Conservation (phyloP, 2,888 invertebrate genomes). For the Pseudeuparius sepicola region DNA sequence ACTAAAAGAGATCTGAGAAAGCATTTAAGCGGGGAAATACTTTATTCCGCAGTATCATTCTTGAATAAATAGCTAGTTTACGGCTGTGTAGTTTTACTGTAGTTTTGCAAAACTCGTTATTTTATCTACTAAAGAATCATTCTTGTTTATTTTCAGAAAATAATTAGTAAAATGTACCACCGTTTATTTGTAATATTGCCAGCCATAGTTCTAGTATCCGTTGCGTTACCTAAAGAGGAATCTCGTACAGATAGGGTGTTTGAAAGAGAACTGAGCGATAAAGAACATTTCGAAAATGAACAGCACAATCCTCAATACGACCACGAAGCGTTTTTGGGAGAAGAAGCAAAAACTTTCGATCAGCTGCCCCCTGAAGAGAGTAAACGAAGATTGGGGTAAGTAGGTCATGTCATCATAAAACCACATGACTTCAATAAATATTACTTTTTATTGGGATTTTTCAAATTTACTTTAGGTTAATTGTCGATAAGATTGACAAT, state of each 20-base stretch:
- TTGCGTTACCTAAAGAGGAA: conserved; percentile 64
- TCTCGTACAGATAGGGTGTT: conserved; percentile 52
- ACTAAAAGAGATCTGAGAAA: too few relatives aligned
- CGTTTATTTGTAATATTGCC: conserved; percentile 10
- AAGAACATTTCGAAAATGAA: conserved; percentile 69
- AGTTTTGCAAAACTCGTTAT: too few relatives aligned
- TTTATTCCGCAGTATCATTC: too few relatives aligned
- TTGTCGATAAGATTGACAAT: conserved; percentile 88
- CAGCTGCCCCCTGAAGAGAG: conserved; percentile 93
- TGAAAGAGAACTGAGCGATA: conserved; percentile 63
- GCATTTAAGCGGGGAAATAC: too few relatives aligned
- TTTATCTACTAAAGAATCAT: too few relatives aligned
- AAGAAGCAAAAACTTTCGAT: conserved; percentile 87
- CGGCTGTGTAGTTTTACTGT: too few relatives aligned
- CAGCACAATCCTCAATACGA: conserved; percentile 87
- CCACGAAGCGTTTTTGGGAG: conserved; percentile 95
- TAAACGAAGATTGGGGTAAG: conserved; percentile 70
- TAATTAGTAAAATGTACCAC: too few relatives aligned
- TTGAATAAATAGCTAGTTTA: too few relatives aligned
- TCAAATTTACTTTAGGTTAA: conserved; percentile 51
- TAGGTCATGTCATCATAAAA: neutral
- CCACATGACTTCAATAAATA: neutral
- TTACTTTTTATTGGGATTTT: neutral
- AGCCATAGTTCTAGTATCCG: conserved; percentile 3
- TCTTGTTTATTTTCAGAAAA: too few relatives aligned